Evolutionary conservation across 2,888 invertebrate species (phyloP).

Genomic region (Epinotia bilunana): DNA sequence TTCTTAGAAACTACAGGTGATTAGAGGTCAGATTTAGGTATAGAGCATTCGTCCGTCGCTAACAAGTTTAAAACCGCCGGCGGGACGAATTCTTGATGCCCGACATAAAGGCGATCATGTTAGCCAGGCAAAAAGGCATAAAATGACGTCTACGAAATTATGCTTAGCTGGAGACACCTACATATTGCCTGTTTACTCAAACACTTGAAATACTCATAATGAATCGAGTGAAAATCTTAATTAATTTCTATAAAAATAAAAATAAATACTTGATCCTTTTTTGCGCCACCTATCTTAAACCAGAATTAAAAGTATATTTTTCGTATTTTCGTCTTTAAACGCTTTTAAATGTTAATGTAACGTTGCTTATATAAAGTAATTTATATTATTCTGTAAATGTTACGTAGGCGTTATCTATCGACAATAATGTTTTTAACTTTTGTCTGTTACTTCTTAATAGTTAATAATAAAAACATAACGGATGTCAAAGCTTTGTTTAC

Average conservation of each 20-base stretch:
- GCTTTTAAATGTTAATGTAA: constrained; percentile 36
- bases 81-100: too few relatives aligned
- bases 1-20: too few relatives aligned
- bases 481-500: neutral
- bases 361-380: constrained; percentile 23
- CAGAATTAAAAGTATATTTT: neutral
- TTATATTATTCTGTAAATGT: constrained; percentile 31
- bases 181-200: neutral
- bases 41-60: too few relatives aligned
- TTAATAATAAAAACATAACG: neutral
- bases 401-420: constrained; percentile 35
- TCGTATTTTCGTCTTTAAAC: constrained; percentile 7
- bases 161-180: neutral
- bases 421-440: constrained; percentile 37
- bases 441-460: constrained; percentile 15
- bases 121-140: neutral
- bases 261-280: neutral
- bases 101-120: too few relatives aligned
- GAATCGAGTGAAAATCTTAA: too few relatives aligned
- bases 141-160: neutral
- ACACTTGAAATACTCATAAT: neutral
- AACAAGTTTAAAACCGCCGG: too few relatives aligned
- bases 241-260: neutral
- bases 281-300: neutral
- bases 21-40: too few relatives aligned